These are phyloP conservation scores for Cherax quadricarinatus DNA, from an alignment of 1,140 invertebrate genomes.

Conservation along the genomic window DNA sequence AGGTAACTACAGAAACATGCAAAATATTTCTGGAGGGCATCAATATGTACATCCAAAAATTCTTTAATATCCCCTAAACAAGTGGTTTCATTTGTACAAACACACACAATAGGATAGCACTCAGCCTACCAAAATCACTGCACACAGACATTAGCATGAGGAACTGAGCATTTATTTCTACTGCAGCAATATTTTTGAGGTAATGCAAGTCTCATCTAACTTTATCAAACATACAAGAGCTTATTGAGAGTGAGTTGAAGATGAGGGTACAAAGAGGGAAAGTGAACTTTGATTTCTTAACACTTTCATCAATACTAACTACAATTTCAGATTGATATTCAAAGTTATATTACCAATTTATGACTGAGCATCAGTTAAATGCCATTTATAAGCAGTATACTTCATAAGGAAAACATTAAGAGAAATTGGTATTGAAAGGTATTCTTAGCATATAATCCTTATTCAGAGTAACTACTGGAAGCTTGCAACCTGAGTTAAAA, in stretches of 20 bases:
- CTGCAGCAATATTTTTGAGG: constrained; percentile 55
- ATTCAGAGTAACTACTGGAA: constrained; percentile 60
- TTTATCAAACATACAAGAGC: constrained; percentile 48
- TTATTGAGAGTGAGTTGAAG: constrained; percentile 27
- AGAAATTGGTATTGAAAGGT: constrained; percentile 29
- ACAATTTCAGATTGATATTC: constrained; percentile 3
- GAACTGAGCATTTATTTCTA: constrained; percentile 64
- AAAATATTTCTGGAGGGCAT: constrained; percentile 66
- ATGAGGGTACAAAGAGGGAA: constrained; percentile 32
- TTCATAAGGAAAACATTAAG: background rate
- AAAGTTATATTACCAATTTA: constrained; percentile 16
- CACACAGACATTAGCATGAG: constrained; percentile 53
- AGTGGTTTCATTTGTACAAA: constrained; percentile 63
- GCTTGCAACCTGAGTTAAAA: constrained; percentile 67
- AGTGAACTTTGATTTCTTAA: constrained; percentile 26
- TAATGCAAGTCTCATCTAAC: constrained; percentile 44
- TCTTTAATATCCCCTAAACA: constrained; percentile 53
- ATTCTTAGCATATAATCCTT: constrained; percentile 38
- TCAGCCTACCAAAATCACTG: constrained; percentile 56
- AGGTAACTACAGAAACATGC: constrained; percentile 63
- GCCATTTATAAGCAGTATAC: constrained; percentile 19
- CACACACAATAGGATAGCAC: constrained; percentile 47
- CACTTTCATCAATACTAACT: constrained; percentile 30
- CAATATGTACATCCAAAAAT: constrained; percentile 66
- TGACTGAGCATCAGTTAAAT: background rate